phyloP scores from a whole-genome alignment of 1,140 invertebrate genomes.

The Triops longicaudatus region DNA sequence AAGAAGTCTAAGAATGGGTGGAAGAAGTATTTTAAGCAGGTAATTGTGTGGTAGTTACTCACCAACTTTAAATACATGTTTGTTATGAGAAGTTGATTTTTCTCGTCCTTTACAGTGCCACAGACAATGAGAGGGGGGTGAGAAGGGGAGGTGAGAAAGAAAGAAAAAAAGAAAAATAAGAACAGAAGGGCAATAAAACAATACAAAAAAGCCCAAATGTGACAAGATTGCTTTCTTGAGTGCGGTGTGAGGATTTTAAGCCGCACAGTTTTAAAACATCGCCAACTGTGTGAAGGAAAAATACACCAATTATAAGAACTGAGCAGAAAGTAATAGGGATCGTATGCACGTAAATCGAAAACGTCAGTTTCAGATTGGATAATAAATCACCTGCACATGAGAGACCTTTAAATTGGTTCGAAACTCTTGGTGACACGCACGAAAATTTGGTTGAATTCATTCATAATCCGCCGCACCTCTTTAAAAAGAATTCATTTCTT shows the following conservation, averaged over 20 bases:
- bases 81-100: slow-evolving; percentile 84
- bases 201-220: slow-evolving; percentile 24
- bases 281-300: neutral
- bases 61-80: slow-evolving; percentile 88
- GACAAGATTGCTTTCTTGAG: neutral
- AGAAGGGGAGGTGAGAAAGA: neutral
- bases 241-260: neutral
- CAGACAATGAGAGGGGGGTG: slow-evolving; percentile 31
- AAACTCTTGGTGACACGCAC: neutral
- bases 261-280: neutral
- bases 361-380: neutral
- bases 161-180: slow-evolving; percentile 27
- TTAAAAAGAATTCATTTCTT: neutral
- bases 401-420: neutral
- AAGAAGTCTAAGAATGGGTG: neutral
- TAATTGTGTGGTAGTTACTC: slow-evolving; percentile 41
- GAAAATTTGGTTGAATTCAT: neutral
- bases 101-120: slow-evolving; percentile 63
- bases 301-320: slow-evolving; percentile 6
- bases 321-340: slow-evolving; percentile 26
- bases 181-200: slow-evolving; percentile 27
- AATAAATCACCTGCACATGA: too few species aligned
- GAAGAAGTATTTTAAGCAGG: neutral
- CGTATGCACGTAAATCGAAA: neutral
- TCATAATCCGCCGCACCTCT: neutral